Percentiles rank a stretch among this genome's conserved stretches.
These are phyloP conservation scores for Hipposideros armiger DNA, from an alignment of 2,113 vertebrate species.

Conservation along the genomic window DNA sequence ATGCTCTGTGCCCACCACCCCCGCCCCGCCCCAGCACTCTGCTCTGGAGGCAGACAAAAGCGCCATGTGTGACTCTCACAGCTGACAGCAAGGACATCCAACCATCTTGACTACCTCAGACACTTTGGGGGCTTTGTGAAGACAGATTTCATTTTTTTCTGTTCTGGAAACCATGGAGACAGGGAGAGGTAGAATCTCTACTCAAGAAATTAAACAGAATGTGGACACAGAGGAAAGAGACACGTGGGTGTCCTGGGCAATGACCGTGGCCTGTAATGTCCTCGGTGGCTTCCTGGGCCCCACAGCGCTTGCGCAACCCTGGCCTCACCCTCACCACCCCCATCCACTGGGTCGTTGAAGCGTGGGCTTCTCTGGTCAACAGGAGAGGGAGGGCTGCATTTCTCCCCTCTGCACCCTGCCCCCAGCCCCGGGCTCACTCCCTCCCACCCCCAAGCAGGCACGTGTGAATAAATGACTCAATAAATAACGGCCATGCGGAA, in stretches of 20 bases:
- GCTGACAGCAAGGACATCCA: background rate
- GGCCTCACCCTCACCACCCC: background rate
- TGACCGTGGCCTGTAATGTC: accelerated
- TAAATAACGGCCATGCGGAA: background rate
- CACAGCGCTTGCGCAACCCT: accelerated
- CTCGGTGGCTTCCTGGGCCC: accelerated
- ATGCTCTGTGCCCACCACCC: background rate
- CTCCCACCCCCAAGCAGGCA: accelerated
- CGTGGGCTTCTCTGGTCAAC: accelerated
- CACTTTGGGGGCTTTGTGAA: background rate
- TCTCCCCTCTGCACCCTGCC: accelerated
- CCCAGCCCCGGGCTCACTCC: background rate
- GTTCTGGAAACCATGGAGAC: background rate
- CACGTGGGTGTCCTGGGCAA: accelerated
- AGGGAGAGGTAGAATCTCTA: accelerated
- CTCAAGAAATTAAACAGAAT: accelerated
- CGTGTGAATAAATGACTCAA: accelerated
- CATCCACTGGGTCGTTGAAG: background rate
- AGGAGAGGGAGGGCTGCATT: background rate
- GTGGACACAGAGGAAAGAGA: background rate
- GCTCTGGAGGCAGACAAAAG: accelerated
- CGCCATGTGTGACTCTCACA: accelerated
- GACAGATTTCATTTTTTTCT: too few relatives aligned
- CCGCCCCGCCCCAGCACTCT: accelerated
- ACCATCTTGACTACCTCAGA: background rate